Conservation (phyloP, 1,140 invertebrate species). For the Zaprionus camerounensis region DNA sequence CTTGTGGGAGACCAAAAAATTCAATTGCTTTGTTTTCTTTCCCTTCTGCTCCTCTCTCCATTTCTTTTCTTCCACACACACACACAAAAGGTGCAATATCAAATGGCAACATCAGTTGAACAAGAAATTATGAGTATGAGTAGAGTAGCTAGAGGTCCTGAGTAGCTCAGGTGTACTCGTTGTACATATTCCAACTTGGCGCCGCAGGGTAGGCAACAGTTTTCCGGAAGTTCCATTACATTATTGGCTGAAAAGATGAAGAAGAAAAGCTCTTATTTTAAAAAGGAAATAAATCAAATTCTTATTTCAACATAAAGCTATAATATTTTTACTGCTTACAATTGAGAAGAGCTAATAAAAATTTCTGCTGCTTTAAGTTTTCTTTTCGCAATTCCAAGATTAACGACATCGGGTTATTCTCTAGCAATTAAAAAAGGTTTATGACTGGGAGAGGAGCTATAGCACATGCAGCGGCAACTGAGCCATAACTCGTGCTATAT, state of each 20-base stretch:
- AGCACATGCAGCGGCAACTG: background rate
- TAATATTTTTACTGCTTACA: background rate
- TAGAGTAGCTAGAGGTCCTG: background rate
- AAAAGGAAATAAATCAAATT: background rate
- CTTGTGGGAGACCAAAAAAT: conserved; percentile 48
- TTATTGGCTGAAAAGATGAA: conserved; percentile 1
- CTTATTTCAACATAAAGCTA: background rate
- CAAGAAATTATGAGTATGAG: conserved; percentile 9
- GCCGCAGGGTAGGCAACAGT: conserved; percentile 59
- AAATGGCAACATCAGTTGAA: conserved; percentile 40
- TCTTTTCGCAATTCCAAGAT: background rate
- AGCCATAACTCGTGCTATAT: conserved; percentile 27
- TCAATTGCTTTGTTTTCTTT: conserved; percentile 65
- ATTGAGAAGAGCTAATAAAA: background rate
- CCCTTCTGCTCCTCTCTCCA: background rate
- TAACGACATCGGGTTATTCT: background rate
- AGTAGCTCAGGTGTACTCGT: background rate
- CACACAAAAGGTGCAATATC: conserved; percentile 36
- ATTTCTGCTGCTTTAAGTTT: background rate
- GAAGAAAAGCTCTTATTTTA: background rate
- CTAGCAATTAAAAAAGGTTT: conserved; percentile 11
- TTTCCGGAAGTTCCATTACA: conserved; percentile 18
- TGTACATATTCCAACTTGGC: conserved; percentile 7
- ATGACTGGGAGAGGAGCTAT: background rate
- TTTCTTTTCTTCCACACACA: conserved; percentile 10